phyloP scores from a whole-genome alignment of 2,797 vertebrate species.

The Melanotaenia boesemani region DNA sequence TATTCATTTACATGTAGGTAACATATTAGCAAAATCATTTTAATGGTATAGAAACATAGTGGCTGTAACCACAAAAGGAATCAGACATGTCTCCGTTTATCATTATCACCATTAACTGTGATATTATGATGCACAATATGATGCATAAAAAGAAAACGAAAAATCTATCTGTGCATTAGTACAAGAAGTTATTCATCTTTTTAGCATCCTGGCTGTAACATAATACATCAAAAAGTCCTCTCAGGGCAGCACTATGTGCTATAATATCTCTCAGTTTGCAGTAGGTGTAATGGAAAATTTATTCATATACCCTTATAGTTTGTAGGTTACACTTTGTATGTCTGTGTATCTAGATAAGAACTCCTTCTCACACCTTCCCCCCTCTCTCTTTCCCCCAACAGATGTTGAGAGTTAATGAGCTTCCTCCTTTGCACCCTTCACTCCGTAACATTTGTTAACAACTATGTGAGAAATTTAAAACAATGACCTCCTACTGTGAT shows the following conservation, averaged over 20 bases:
- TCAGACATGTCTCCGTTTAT: conserved; percentile 40
- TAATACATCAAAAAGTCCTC: conserved; percentile 69
- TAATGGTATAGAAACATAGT: neutral
- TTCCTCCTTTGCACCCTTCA: no score
- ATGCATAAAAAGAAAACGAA: conserved; percentile 44
- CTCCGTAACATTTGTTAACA: no score
- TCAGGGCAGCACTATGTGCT: conserved; percentile 58
- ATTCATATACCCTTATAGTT: no score
- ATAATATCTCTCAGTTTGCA: conserved; percentile 74
- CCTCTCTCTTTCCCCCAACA: no score
- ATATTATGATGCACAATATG: conserved; percentile 39
- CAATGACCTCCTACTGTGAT: no score
- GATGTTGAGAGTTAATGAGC: no score
- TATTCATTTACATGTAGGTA: neutral
- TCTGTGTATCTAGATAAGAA: no score
- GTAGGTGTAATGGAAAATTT: no score
- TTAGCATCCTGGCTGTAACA: conserved; percentile 52
- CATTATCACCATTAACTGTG: conserved; percentile 42
- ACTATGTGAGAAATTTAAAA: no score
- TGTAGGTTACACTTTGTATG: no score
- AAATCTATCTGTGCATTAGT: conserved; percentile 41
- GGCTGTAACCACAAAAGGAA: conserved; percentile 21
- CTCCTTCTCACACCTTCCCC: no score
- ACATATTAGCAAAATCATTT: neutral
- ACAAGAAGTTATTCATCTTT: conserved; percentile 54